Base-by-base conservation (phyloP, 2,888 invertebrate genomes). In the Erebia epiphron region DNA sequence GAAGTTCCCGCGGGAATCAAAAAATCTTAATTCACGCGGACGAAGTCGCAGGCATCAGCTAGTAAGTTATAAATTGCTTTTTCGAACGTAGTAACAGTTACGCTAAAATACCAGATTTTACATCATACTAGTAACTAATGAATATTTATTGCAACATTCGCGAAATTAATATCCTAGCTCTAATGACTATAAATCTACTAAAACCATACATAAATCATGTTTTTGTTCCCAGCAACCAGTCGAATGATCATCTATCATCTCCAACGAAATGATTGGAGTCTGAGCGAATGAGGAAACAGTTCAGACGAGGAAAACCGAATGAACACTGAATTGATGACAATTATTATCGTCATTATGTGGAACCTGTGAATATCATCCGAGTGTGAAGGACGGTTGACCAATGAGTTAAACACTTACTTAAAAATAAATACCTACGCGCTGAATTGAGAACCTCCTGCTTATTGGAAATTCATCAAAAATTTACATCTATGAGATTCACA, bases 161-260 rank as follows among this genome's bases (percentile, higher is more conserved):
- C n/a, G 43, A 61, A 43, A 61, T 61, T 61, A 61, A 61, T 61
- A 35, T 46, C 18, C 43, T n/a, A 16, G 41, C 10, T 41, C 16
- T 60, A 43, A 60, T 60, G 43, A 16, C 43, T 16, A 10, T 16
- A 16, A 60, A 16, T 60, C 16, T 11, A 18, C 18, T 43, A 41
- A 41, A 41, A 16, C 35, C 60, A n/a, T 1, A 5, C 8, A 60
- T 60, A 61, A 43, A 61, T 61, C 43, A 61, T 61, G 60, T 60
- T 41, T 41, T 61, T 61, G 61, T 58, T 21, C 57, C 11, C 1
- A 7, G 18, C 11, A 7, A 16, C 60, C 43, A 16, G 41, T 43
- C 43, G 9, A 11, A 60, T 11, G 16, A 16, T 13, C 60, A 16
- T 43, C 61, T 61, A 43, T 61, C 46, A 46, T 46, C 18, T 43